Evolutionary conservation across 2,888 invertebrate species (phyloP), one percentile per base, ranked within the genome.

Genomic region (Psylliodes chrysocephalus): DNA sequence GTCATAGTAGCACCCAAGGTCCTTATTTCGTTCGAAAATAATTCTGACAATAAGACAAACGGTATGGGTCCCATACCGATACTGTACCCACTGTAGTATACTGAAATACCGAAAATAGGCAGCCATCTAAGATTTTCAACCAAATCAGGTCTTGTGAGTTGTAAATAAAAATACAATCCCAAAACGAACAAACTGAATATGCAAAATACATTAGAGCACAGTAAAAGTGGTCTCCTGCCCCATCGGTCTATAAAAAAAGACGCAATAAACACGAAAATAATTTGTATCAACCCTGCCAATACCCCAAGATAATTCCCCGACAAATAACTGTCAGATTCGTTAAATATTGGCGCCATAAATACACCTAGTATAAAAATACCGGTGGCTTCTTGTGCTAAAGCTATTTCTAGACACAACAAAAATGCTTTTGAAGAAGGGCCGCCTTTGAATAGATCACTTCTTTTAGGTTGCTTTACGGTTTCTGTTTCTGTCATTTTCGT

Each of bases 281-380:
- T 90, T 81, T 94, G 94, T 0, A 94, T 91, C 0, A 88, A 82
- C 0, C 91, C 92, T 1, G 94, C 89, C 25, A 92, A 86, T 63
- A 94, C 91, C 14, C 92, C 88, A 8, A 91, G 88, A 6, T 88
- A 75, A 7, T 85, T 85, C 0, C 91, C 84, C 67, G 85, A 75
- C 64, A 92, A 82, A n/a, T 86, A 80, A 63, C 88, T 89, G 15
- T 90, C 90, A 7, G 91, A 89, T 1, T 88, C 88, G 35, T 84
- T 72, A 80, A 93, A 91, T 74, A 93, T 92, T 51, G 85, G 84
- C 63, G 86, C 86, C 0, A 91, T 89, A 78, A 91, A 92, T 81
- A 91, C 91, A 71, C 92, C 89, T 64, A 92, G 90, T 0, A 91
- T 91, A 81, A 91, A 91, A 71, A 91, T 86, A 63, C 92, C 92